Evolutionary conservation across 2,888 invertebrate genomes (phyloP).

Genomic region (Phrixothrix hirtus): DNA sequence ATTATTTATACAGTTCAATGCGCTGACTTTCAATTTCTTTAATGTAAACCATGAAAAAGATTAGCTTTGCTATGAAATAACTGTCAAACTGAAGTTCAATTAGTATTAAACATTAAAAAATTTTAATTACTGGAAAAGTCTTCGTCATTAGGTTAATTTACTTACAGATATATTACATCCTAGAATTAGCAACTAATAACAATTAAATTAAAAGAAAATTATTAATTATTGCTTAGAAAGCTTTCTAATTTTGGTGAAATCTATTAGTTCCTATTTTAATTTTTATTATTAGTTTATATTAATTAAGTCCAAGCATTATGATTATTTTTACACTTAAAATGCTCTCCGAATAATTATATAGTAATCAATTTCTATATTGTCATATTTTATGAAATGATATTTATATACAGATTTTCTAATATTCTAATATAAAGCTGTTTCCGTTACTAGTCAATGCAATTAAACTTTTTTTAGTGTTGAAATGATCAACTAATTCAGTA

Average conservation of each 20-base stretch:
- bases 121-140: no score
- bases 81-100: no score
- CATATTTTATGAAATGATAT: no score
- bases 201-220: background rate
- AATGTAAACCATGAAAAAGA: background rate
- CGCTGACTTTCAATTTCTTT: background rate
- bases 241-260: background rate
- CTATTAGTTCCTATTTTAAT: background rate
- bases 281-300: background rate
- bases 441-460: no score
- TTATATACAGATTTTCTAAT: no score
- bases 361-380: constrained; percentile 1
- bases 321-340: background rate
- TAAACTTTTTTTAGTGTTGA: no score
- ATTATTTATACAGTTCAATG: background rate
- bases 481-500: no score
- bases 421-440: no score
- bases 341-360: background rate
- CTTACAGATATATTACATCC: no score
- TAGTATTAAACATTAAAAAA: no score
- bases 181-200: background rate
- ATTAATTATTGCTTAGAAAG: background rate
- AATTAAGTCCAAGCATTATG: background rate
- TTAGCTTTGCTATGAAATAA: background rate
- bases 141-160: no score